Base-by-base conservation (phyloP, 2,888 invertebrate genomes). In the Apotomis betuletana region DNA sequence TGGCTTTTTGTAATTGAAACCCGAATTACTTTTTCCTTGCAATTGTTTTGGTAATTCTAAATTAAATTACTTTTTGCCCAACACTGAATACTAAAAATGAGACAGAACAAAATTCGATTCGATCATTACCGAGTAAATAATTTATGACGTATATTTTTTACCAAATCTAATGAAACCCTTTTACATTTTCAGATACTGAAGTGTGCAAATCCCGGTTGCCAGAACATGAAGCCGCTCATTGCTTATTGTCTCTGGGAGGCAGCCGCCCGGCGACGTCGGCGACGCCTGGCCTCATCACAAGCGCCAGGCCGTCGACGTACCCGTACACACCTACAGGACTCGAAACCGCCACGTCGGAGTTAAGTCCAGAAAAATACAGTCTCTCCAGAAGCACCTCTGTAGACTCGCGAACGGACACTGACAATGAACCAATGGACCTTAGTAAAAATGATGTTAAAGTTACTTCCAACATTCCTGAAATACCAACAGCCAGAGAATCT, bases 191-290 rank as follows among this genome's bases (percentile, higher is more conserved):
- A 95, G 94, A 95, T 88, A 93, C 94, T 77, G 96, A 96, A 86
- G 95, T 95, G 77, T 95, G 95, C 74, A 96, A 95, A 81, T 95
- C 96, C 8, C 92, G 96, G n/a, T 89, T 96, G 76, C 95, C 95
- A 79, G 97, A 97, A 86, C 97, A 97, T 79, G 97, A 97, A 90
- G 97, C 97, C 6, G 97, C 97, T 0, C 96, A 96, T 79, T 96
- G 97, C 82, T 90, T 98, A 72, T 87, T 98, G 55, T 96, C 97
- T 51, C 90, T 98, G 59, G 95, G 96, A 4, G 96, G 94, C 36
- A 90, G 93, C 79, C 92, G 94, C 58, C 94, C 94, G 6, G 91
- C 94, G 0, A 87, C 90, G 4, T 87, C 90, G 9, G 86, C 90
- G 67, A 89, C 94, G 2, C 94, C 95, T 0, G 94, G 95, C 5